Base-by-base conservation (phyloP, 2,888 invertebrate species). In the Pycnomerus fuliginosus region DNA sequence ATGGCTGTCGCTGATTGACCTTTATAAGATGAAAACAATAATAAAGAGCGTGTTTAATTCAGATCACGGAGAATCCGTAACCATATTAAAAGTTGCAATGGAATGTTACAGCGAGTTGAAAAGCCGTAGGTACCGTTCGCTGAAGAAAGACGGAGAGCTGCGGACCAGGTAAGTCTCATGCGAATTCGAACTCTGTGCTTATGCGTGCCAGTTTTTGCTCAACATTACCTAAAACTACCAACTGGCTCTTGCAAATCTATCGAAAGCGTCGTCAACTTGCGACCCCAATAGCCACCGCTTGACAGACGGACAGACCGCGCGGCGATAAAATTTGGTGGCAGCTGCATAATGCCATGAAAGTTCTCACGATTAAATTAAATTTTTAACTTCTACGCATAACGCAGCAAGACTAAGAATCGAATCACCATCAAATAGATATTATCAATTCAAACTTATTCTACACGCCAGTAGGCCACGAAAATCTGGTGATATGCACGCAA, bases 231-330 rank as follows among this genome's bases (percentile, higher is more conserved):
- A 67, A 68, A 68, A 66, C 62, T 62, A 60, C 60, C 64, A 62
- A 65, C 64, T 64, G 50, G 66, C 62, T 66, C 53, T 54, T 56
- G 57, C 62, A 61, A 61, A 65, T 63, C 60, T 61, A 63, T 41
- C 41, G 24, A 41, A 34, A 36, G 42, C 51, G 44, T 48, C 36
- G 14, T 30, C 14, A 12, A 7, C 30, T 5, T 62, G 61, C 63
- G 66, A 67, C 66, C 66, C 62, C 64, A 66, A 67, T 66, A 63
- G n/a, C n/a, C n/a, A n/a, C n/a, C n/a, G n/a, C n/a, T n/a, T n/a
- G n/a, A n/a, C n/a, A n/a, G n/a, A n/a, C n/a, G n/a, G n/a, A n/a
- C n/a, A n/a, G n/a, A n/a, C n/a, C n/a, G n/a, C n/a, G n/a, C n/a
- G n/a, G n/a, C n/a, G n/a, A n/a, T n/a, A n/a, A n/a, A n/a, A n/a